phyloP scores from a whole-genome alignment of 2,113 vertebrate genomes.

The Ranitomeya variabilis region DNA sequence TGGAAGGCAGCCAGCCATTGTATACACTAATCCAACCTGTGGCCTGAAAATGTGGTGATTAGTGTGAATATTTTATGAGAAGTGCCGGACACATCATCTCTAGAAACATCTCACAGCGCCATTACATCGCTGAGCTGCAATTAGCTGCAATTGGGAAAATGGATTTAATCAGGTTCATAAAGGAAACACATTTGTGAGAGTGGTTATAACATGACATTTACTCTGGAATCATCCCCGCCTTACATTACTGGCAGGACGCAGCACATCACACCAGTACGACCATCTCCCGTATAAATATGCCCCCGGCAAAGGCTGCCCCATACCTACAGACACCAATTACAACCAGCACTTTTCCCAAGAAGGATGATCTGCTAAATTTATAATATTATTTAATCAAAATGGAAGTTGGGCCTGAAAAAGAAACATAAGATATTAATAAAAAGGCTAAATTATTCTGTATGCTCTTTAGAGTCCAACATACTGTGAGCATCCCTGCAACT shows the following conservation, averaged over 20 bases:
- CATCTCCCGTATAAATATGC: slow-evolving; percentile 4
- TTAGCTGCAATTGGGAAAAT: slow-evolving; percentile 8
- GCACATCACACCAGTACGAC: not conserved
- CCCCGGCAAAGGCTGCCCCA: not conserved
- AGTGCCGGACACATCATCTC: not conserved
- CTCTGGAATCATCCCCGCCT: not conserved
- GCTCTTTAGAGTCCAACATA: too few relatives aligned
- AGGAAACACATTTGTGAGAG: not conserved
- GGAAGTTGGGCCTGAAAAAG: not conserved
- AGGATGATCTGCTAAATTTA: too few relatives aligned
- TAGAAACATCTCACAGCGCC: not conserved
- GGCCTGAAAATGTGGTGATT: not conserved
- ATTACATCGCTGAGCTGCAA: not conserved
- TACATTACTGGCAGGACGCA: not conserved
- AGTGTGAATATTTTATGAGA: slow-evolving; percentile 29
- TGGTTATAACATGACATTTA: not conserved
- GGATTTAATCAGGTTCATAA: slow-evolving; percentile 20
- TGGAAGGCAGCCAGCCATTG: slow-evolving; percentile 19
- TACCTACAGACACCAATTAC: not conserved
- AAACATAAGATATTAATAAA: too few relatives aligned
- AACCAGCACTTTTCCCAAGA: not conserved
- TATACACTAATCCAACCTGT: not conserved
- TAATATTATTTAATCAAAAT: not conserved
- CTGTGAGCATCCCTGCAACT: too few relatives aligned
- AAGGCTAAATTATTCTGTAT: too few relatives aligned